Evolutionary conservation across 2,888 invertebrate species (phyloP).

Genomic region (Sepioteuthis lessoniana): DNA sequence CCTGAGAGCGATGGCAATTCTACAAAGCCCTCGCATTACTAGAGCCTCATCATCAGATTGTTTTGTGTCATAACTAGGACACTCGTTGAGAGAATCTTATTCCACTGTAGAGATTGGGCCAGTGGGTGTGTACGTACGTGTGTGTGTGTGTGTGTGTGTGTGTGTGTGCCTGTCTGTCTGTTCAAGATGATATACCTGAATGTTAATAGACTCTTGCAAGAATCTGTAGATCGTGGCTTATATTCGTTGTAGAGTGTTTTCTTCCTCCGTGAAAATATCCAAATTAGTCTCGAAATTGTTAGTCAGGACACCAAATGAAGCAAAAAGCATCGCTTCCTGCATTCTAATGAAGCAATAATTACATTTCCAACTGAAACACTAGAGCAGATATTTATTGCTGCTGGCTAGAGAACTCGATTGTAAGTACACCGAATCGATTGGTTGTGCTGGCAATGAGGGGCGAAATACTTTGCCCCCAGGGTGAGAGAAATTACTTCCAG

Average conservation of each 20-base stretch:
- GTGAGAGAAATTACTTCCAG: neutral
- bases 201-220: no score
- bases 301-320: neutral
- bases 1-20: no score
- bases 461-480: neutral
- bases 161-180: no score
- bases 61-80: no score
- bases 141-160: no score
- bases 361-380: neutral
- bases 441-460: neutral
- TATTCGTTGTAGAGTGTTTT: neutral
- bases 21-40: no score
- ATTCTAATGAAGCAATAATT: slow-evolving; percentile 20
- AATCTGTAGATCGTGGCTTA: no score
- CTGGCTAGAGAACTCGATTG: neutral
- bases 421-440: neutral
- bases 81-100: no score
- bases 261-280: neutral
- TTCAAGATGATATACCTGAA: no score
- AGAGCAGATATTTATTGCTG: neutral
- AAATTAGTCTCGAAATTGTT: neutral
- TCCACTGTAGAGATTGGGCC: no score
- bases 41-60: no score
- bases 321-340: neutral
- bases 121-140: neutral